Evolutionary conservation across 2,888 invertebrate species (phyloP), one percentile per base, ranked within the genome.

Genomic region (Amphipoea lucens): DNA sequence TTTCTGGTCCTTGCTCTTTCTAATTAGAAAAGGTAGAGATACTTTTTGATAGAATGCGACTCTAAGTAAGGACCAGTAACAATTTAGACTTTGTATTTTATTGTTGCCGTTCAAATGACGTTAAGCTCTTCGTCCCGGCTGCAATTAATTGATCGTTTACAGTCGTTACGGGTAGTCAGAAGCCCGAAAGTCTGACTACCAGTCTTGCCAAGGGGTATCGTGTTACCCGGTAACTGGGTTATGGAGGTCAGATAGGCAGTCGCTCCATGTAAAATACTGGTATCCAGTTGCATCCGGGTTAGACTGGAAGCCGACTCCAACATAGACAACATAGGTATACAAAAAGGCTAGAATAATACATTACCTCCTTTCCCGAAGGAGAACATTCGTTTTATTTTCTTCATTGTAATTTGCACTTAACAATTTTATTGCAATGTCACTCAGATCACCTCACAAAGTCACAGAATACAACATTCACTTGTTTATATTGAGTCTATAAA

Each of bases 311-410:
- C 40, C 40, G 4, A 40, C 40, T 4, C 40, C 40, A 40, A 54
- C 23, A 54, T 54, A 23, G 54, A n/a, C 36, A 36, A 36, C 36
- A 36, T 36, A 36, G n/a, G n/a, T n/a, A n/a, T n/a, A 9, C 4
- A 4, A n/a, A 60, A 60, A 60, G 57, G 0, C 57, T 60, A 60
- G 23, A 29, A 0, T 0, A 29, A 11, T 4, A n/a, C 9, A 57
- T 54, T 93, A 95, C 96, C 96, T 89, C 95, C 94, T 93, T 94
- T 96, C 62, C 96, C 94, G 69, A 92, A 90, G 0, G 96, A 95
- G 84, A 96, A 96, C 51, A 96, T 94, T 80, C 95, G 90, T 90
- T 95, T 96, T 42, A 97, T 94, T 87, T 92, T 96, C 94, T 96
- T 97, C 96, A 97, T 96, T 6, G 82, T 87, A 40, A 42, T 72